Evolutionary conservation across 2,888 invertebrate genomes (phyloP), one percentile per base, ranked within the genome.

Genomic region (Ypsolopha scabrella): DNA sequence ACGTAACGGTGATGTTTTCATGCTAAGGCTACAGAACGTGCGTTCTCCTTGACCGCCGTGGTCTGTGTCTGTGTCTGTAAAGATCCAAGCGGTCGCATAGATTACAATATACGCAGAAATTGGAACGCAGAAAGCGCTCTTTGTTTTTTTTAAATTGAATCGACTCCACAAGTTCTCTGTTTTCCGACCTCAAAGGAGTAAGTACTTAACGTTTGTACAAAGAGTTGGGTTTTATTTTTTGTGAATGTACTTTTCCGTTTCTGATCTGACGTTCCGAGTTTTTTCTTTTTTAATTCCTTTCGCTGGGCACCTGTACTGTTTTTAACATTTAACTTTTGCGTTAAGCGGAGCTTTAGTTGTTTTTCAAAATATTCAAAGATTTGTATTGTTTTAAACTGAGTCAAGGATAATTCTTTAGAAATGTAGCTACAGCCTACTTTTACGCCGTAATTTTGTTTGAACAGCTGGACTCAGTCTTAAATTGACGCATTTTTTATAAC

Each of bases 181-280:
- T 44, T 24, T 60, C 67, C 66, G 63, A 70, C 62, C 37, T 53
- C 72, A 74, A 78, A 80, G 80, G 79, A 80, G 79, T 80, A 79
- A 80, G 80, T 79, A 71, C 75, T 62, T 64, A 64, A 59, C 66
- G 60, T 48, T 37, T 6, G 62, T 65, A 66, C 63, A 72, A 69
- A 71, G 65, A 68, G 70, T 67, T 62, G 62, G 72, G 68, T 81
- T 80, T 80, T 80, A 78, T 77, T 80, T 75, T 72, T 65, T 62
- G 60, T 67, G 67, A 72, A 63, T 71, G 68, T 70, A 72, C 73
- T 74, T 75, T 77, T 79, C 75, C 78, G 75, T 70, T 73, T 62
- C 54, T 59, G 65, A 58, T 62, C 62, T 59, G 58, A 59, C 60
- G 52, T 55, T 52, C 63, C 54, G 60, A 61, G 58, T 58, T 60